phyloP scores from a whole-genome alignment of 2,113 vertebrate species.

The Gymnorhina tibicen region DNA sequence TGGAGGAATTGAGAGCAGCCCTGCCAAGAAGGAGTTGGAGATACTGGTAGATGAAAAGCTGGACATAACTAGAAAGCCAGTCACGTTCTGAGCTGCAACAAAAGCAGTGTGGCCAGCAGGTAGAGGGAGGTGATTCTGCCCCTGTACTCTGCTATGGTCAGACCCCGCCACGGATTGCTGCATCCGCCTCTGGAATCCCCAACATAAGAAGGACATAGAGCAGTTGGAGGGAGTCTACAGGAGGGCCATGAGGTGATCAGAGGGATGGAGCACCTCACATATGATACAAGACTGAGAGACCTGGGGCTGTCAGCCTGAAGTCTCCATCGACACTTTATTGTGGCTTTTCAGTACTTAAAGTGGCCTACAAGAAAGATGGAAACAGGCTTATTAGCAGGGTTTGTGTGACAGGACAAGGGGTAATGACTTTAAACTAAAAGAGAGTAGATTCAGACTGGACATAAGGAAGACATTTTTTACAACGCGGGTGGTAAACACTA shows the following conservation, averaged over 20 bases:
- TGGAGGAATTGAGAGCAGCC: not conserved
- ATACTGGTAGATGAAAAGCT: not conserved
- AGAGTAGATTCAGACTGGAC: not conserved
- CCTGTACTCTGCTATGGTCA: not conserved
- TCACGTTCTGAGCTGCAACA: not conserved
- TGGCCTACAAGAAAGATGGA: not conserved
- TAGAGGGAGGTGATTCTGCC: not conserved
- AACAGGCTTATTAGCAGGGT: not conserved
- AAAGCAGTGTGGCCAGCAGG: not conserved
- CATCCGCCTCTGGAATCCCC: not conserved
- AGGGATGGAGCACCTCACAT: not conserved
- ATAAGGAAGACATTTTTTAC: not conserved
- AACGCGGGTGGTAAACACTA: not conserved
- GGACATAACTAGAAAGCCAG: not conserved
- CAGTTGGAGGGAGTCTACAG: not conserved
- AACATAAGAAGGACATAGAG: not conserved
- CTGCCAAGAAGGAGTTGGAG: not conserved
- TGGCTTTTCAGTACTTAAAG: not conserved
- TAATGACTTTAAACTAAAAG: not conserved
- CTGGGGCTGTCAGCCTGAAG: not conserved
- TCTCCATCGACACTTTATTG: fast-evolving
- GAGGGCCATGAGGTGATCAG: not conserved
- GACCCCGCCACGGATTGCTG: not conserved
- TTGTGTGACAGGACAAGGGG: not conserved
- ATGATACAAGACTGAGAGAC: not conserved